Base-by-base conservation (phyloP, 2,888 invertebrate species). In the Hirtodrosophila histrioides region DNA sequence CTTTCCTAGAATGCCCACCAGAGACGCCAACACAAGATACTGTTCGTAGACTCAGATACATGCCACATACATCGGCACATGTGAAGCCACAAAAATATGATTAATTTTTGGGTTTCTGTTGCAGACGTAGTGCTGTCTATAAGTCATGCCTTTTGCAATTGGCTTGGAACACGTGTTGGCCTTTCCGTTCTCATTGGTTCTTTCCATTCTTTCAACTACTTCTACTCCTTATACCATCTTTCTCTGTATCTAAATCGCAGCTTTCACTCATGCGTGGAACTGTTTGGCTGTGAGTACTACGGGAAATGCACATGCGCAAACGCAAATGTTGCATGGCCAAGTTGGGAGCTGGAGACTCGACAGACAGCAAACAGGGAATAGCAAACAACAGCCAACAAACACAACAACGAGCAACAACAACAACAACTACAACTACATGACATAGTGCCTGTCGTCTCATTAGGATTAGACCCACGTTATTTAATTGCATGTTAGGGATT, bases 381-480 rank as follows among this genome's bases (percentile, higher is more conserved):
- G 60, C 56, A 63, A 66, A 61, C 43, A 61, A 45, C 49, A 41
- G 41, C 41, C 53, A 70, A 51, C 56, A 37, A 35, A 35, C 60
- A 64, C 4, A 46, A 57, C 57, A 61, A 6, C 39, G 8, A 58
- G 36, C 40, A 65, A 53, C 61, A 36, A 43, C 35, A 64, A 35
- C 37, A 48, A 9, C 64, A 54, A 24, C 72, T 48, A 39, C 71
- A 35, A 79, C 66, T 74, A 84, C 83, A 84, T 84, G 86, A 84
- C 87, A 82, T 87, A 84, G 86, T 84, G 83, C 68, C 83, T 87
- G 87, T 87, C 87, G 86, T 83, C 84, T 84, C 84, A 84, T 84
- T 87, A 84, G 84, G 87, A 84, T 84, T 87, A 84, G 79, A 87
- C 87, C 87, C 87, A 87, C 87, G 87, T 86, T 84, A 87, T 84